These are phyloP conservation scores for Dichetophora obliterata DNA, from an alignment of 2,888 invertebrate genomes.

Conservation along the genomic window DNA sequence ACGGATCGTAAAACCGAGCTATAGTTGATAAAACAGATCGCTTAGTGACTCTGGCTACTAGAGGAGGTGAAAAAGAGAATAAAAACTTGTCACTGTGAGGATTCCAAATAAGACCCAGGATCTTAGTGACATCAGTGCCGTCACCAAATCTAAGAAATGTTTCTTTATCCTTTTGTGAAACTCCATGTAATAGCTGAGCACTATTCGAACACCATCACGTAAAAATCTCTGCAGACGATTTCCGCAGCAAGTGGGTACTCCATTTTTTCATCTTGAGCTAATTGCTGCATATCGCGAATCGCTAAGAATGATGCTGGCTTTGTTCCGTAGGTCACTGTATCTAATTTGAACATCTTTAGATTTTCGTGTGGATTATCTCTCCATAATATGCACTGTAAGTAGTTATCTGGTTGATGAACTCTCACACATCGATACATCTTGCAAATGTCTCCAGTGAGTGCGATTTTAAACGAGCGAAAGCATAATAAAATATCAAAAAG, in stretches of 20 bases:
- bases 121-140: constrained; percentile 34
- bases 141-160: constrained; percentile 34
- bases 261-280: constrained; percentile 57
- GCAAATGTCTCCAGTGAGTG: constrained; percentile 35
- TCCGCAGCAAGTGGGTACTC: constrained; percentile 46
- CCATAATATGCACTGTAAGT: constrained; percentile 39
- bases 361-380: constrained; percentile 28
- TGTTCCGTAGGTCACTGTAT: no score
- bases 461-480: constrained; percentile 39
- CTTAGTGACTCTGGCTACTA: no score
- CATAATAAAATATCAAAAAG: constrained; percentile 38
- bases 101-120: neutral
- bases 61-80: constrained; percentile 20
- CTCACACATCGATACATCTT: constrained; percentile 26
- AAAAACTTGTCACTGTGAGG: no score
- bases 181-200: constrained; percentile 2
- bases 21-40: no score
- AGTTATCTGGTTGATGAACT: constrained; percentile 22
- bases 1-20: neutral
- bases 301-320: no score
- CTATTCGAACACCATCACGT: constrained; percentile 50
- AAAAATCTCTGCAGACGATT: constrained; percentile 47
- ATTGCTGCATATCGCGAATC: no score
- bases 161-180: neutral
- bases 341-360: constrained; percentile 31